Evolutionary conservation across 2,888 invertebrate genomes (phyloP), one percentile per base, ranked within the genome.

Genomic region (Cheilosia soror): DNA sequence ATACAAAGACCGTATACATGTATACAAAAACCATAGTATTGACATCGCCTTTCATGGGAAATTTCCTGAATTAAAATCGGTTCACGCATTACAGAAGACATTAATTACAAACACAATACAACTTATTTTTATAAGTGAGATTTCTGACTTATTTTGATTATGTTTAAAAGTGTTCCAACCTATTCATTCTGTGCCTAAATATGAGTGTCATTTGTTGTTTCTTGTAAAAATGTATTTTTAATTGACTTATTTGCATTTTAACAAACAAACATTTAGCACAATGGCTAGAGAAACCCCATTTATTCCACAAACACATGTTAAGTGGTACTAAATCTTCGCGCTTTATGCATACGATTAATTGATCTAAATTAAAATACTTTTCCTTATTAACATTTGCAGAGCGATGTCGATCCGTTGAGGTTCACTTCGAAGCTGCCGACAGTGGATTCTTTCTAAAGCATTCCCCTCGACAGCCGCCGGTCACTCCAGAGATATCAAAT

Each of bases 361-460:
- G 65, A 25, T 80, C 15, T 75, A 71, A 84, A 80, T 80, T 58
- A 73, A 62, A 60, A 13, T 69, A 9, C 37, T 69, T 27, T 44
- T 31, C 60, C 42, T 68, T 60, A 47, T 62, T 68, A 42, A 9
- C 33, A 4, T 90, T 94, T 94, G 33, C 94, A 96, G 96, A 95
- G 90, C 94, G 94, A 89, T 94, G 94, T 90, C 92, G 94, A 88
- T 94, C 95, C 88, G 96, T 97, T 89, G 97, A 97, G 93, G 97
- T 97, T 89, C 97, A 97, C 92, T 97, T 97, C 92, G 97, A 97
- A 93, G 96, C 96, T 92, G 96, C 97, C 90, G 97, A 97, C 91
- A 97, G 97, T 88, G 97, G 97, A 62, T 97, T 97, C 93, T 97
- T 97, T 92, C 93, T 97, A 89, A 96, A 96, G 92, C 97, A 97